Conservation (phyloP, 1,140 invertebrate species). For the Oedothorax gibbosus region DNA sequence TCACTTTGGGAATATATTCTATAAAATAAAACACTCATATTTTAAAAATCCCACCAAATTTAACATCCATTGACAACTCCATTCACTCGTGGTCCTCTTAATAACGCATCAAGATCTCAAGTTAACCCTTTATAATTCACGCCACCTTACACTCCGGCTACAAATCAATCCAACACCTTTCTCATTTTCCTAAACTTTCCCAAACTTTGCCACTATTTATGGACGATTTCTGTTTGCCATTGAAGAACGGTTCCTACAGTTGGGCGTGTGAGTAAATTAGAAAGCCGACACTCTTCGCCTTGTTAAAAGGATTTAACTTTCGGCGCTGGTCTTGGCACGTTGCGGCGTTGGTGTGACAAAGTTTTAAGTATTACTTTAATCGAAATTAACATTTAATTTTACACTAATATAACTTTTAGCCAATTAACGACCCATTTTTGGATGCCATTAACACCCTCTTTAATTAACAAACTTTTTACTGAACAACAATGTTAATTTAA, state of each 20-base stretch:
- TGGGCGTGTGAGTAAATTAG: conserved; percentile 13
- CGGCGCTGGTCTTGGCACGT: conserved; percentile 11
- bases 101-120: conserved; percentile 12
- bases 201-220: conserved; percentile 30
- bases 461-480: no score
- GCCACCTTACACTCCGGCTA: conserved; percentile 2
- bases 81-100: background rate
- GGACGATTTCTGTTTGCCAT: conserved; percentile 5
- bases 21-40: no score
- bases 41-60: no score
- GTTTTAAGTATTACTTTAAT: no score
- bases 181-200: conserved; percentile 29
- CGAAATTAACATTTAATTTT: no score
- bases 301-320: conserved; percentile 35
- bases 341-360: no score
- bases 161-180: conserved; percentile 16
- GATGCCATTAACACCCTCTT: no score
- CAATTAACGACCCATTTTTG: no score
- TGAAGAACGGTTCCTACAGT: conserved; percentile 25
- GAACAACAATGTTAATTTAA: no score
- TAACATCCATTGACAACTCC: no score
- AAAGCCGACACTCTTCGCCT: conserved; percentile 14
- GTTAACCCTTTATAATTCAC: conserved; percentile 19
- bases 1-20: no score
- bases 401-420: no score